A percentile compares a stretch with the other conserved stretches of the same genome.
Evolutionary conservation across 1,140 invertebrate species (phyloP).

Genomic region (Rhizoglyphus robini): DNA sequence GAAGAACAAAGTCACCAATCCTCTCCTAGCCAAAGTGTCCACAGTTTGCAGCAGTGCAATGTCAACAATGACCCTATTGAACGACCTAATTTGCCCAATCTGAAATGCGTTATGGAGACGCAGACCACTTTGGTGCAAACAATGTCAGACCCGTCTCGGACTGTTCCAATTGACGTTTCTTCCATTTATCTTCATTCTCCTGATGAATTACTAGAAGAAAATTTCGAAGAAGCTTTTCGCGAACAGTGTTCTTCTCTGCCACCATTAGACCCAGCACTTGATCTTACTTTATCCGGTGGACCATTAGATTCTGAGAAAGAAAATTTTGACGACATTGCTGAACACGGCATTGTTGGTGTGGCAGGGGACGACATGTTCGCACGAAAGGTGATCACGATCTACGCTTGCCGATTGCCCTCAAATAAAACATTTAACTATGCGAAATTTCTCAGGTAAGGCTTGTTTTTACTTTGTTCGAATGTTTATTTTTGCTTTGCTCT

Average conservation of each 20-base stretch:
- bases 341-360: slow-evolving; percentile 72
- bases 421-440: slow-evolving; percentile 68
- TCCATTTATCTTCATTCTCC: slow-evolving; percentile 48
- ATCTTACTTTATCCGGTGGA: slow-evolving; percentile 11
- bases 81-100: background rate
- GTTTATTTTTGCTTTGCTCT: background rate
- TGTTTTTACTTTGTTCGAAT: background rate
- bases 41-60: background rate
- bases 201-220: slow-evolving; percentile 77
- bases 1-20: background rate
- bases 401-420: slow-evolving; percentile 78
- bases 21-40: background rate
- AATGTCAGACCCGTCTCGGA: background rate
- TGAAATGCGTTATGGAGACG: background rate
- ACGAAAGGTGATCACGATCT: slow-evolving; percentile 84
- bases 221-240: slow-evolving; percentile 71
- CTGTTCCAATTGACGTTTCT: background rate
- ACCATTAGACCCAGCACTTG: slow-evolving; percentile 26
- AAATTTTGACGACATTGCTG: slow-evolving; percentile 58
- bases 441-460: slow-evolving; percentile 60
- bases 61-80: background rate
- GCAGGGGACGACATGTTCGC: slow-evolving; percentile 76
- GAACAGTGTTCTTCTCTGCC: slow-evolving; percentile 8
- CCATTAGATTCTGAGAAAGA: slow-evolving; percentile 35
- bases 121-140: background rate